Percentiles rank a stretch among this genome's conserved stretches.
Conservation (phyloP, 2,113 vertebrate species). For the Zapus hudsonius region DNA sequence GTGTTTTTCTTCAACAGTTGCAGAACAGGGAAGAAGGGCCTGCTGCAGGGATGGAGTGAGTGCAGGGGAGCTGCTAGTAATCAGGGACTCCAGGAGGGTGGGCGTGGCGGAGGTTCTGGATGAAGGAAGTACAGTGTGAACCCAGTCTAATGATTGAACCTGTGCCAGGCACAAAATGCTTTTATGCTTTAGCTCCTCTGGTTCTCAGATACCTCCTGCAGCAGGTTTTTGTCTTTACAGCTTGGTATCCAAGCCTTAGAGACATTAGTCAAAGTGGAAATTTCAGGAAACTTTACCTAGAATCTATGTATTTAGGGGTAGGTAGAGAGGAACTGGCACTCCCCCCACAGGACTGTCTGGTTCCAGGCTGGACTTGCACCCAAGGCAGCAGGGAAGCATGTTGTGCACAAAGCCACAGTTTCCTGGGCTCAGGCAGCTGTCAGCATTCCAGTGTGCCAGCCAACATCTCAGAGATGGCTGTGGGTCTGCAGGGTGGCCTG, state of each 20-base stretch:
- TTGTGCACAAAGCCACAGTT: neutral
- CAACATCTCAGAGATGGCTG: neutral
- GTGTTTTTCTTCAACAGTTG: neutral
- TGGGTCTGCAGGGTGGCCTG: neutral
- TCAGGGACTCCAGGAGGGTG: neutral
- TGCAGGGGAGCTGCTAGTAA: neutral
- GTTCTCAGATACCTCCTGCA: neutral
- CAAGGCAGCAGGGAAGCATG: neutral
- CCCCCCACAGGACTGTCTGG: neutral
- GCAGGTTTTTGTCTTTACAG: neutral
- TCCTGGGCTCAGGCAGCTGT: neutral
- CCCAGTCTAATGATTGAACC: neutral
- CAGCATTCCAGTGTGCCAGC: neutral
- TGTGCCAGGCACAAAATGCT: neutral
- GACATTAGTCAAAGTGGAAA: no score
- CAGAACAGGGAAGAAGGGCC: neutral
- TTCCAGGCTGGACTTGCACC: no score
- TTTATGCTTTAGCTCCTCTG: neutral
- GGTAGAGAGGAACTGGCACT: neutral
- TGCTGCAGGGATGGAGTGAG: rapidly evolving
- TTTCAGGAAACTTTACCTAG: neutral
- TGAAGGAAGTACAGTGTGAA: neutral
- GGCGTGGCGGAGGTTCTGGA: neutral
- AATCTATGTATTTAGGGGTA: neutral
- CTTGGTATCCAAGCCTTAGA: neutral